Conservation (phyloP, 2,113 vertebrate genomes). For the Apodemus speciosus region DNA sequence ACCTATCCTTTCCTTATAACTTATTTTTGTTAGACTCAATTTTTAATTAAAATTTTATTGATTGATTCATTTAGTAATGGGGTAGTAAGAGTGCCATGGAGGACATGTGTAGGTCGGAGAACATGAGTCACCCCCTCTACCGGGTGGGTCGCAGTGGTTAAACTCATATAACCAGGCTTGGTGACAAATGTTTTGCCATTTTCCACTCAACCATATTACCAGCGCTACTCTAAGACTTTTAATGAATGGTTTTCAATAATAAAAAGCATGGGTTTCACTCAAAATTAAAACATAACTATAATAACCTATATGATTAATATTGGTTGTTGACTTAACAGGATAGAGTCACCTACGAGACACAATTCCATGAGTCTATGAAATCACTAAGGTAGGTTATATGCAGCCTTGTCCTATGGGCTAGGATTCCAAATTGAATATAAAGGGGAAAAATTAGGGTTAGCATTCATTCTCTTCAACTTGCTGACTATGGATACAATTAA, state of each 20-base stretch:
- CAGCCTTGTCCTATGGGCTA: neutral
- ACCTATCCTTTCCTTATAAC: neutral
- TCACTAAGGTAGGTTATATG: accelerated
- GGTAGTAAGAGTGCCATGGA: neutral
- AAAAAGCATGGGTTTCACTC: neutral
- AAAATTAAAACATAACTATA: neutral
- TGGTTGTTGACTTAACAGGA: neutral
- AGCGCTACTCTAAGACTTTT: neutral
- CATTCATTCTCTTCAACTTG: neutral
- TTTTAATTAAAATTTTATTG: neutral
- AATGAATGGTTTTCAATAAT: neutral
- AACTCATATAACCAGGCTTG: neutral
- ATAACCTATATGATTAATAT: neutral
- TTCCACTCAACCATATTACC: too few species aligned
- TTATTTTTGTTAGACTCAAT: neutral
- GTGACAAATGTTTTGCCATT: neutral
- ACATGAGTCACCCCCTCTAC: neutral
- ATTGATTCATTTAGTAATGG: too few species aligned
- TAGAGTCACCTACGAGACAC: neutral
- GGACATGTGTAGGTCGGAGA: neutral
- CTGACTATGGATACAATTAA: neutral
- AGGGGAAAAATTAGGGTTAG: neutral
- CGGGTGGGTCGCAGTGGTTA: neutral
- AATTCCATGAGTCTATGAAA: neutral
- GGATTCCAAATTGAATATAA: neutral